phyloP scores from a whole-genome alignment of 2,113 vertebrate species.

The Symphodus melops region DNA sequence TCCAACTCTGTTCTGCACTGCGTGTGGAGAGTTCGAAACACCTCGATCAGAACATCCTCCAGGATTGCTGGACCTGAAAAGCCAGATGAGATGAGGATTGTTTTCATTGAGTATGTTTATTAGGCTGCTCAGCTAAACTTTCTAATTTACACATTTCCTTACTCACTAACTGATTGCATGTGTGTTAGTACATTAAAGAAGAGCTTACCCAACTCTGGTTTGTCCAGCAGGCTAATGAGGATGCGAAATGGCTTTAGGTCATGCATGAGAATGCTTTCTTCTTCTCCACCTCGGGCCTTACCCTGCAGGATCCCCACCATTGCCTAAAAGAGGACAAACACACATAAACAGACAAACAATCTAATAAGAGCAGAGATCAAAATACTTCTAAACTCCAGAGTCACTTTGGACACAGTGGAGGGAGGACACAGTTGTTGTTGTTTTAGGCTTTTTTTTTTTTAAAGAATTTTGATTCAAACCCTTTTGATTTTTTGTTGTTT shows the following conservation, averaged over 20 bases:
- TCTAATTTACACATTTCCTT: not conserved
- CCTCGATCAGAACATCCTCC: constrained; percentile 97
- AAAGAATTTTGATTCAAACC: constrained; percentile 4
- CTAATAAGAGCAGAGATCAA: constrained; percentile 16
- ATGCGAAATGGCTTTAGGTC: constrained; percentile 99
- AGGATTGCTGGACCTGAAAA: constrained; percentile 93
- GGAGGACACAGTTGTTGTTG: not conserved
- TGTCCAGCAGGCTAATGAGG: constrained; percentile 98
- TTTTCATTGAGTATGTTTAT: not conserved
- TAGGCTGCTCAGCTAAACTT: not conserved
- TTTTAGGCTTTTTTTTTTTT: not conserved
- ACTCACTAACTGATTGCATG: not conserved
- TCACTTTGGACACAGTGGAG: not conserved
- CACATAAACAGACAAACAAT: not conserved
- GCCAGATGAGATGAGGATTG: not conserved
- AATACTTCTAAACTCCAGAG: constrained; percentile 2
- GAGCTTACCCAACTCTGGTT: constrained; percentile 93
- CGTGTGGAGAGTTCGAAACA: constrained; percentile 93
- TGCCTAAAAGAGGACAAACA: constrained; percentile 82
- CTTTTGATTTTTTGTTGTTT: constrained; percentile 24
- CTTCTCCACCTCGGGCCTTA: constrained; percentile 90
- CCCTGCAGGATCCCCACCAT: constrained; percentile 98
- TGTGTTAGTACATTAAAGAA: not conserved
- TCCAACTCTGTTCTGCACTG: constrained; percentile 95
- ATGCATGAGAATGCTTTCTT: constrained; percentile 93